Percentiles rank a stretch among this genome's conserved stretches.
These are phyloP conservation scores for Chiloscyllium plagiosum DNA, from an alignment of 2,113 vertebrate genomes.

Conservation along the genomic window DNA sequence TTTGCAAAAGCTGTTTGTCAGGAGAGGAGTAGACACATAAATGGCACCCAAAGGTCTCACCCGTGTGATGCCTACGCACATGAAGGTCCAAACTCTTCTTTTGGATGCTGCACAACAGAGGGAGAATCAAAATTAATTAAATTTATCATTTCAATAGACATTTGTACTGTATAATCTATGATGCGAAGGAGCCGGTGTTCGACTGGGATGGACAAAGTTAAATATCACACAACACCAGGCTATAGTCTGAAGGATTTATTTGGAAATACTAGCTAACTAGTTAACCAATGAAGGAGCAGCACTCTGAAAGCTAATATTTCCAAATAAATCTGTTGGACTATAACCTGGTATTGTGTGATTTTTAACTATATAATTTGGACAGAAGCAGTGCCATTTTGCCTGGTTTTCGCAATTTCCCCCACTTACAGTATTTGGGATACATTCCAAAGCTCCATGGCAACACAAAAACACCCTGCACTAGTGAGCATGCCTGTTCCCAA, in stretches of 20 bases:
- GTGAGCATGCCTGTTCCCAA: not conserved
- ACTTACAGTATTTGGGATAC: not conserved
- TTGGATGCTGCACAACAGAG: constrained; percentile 49
- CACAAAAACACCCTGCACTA: not conserved
- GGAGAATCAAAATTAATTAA: not conserved
- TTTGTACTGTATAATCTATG: not conserved
- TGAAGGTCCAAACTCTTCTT: constrained; percentile 69
- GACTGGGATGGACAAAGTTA: too few relatives aligned
- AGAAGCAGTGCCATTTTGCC: not conserved
- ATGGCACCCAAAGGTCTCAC: constrained; percentile 54
- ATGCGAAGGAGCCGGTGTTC: not conserved
- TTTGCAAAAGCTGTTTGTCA: constrained; percentile 53
- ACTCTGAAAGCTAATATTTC: too few relatives aligned
- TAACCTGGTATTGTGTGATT: too few relatives aligned
- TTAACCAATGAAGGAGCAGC: too few relatives aligned
- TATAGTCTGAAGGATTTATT: too few relatives aligned
- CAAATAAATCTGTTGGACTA: too few relatives aligned
- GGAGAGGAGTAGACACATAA: constrained; percentile 56
- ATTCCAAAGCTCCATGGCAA: not conserved
- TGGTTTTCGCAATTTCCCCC: not conserved
- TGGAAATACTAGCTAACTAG: too few relatives aligned
- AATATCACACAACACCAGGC: too few relatives aligned
- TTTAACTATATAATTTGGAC: not conserved
- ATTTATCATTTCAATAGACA: not conserved
- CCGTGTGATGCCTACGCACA: constrained; percentile 50